Evolutionary conservation across 2,888 invertebrate species (phyloP), one percentile per base, ranked within the genome.

Genomic region (Drosophila prolongata): DNA sequence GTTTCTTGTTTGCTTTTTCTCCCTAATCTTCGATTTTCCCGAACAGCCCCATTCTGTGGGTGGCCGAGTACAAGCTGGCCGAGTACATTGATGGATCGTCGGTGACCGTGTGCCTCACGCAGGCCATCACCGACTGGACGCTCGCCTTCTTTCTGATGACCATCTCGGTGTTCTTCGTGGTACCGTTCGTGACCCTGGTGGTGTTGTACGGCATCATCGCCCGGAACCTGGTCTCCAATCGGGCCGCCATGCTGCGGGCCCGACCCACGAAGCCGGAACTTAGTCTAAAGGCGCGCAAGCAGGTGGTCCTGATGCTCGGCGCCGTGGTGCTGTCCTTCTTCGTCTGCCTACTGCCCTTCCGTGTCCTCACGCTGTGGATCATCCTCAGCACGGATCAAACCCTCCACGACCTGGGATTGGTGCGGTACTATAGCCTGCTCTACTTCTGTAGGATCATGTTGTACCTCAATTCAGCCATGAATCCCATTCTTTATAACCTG

Each of bases 401-500:
- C 30, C 93, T 96, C 42, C 93, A 94, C 46, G 94, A 94, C 55
- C 93, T 98, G 14, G 96, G 96, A 42, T 93, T 95, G 24, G 96
- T 97, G 78, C 95, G 94, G 64, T 97, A 96, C 93, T 96, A 97
- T 90, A 96, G 95, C 88, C 93, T 98, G 53, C 92, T 98, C 37
- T 97, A 96, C 91, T 96, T 97, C 90, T 96, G 96, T 74, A 94
- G 98, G 77, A 95, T 97, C 53, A 96, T 98, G 96, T 93, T 97
- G 57, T 98, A 97, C 89, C 93, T 97, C 72, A 98, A 98, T 92
- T 97, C 97, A 4, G 97, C 97, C 43, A 94, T 97, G 78, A 98
- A 98, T 92, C 98, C 98, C 1, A 96, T 98, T 79, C 93, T 98
- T n/a, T 98, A 98, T 91, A 98, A 97, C 91, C 93, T 98, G 75